A percentile compares a stretch with the other conserved stretches of the same genome.
Conservation (phyloP, 2,888 invertebrate genomes). For the Nasonia oneida region DNA sequence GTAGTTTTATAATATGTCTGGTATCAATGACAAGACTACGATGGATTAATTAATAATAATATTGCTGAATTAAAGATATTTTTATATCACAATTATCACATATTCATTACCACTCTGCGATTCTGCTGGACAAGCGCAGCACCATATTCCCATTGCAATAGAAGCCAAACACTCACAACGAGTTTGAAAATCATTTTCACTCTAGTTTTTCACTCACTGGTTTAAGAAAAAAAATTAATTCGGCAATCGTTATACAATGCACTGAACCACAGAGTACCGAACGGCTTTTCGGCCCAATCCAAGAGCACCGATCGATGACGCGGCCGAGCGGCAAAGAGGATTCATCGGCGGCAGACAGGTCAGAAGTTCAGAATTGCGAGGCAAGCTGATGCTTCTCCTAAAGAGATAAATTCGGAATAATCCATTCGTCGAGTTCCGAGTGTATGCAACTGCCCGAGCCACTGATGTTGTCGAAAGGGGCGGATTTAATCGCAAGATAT, state of each 20-base stretch:
- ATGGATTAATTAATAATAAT: too few species aligned
- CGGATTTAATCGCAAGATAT: slow-evolving; percentile 32
- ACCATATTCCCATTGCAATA: slow-evolving; percentile 32
- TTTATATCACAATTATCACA: neutral
- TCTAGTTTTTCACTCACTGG: neutral
- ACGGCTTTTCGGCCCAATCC: slow-evolving; percentile 46
- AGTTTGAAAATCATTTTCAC: slow-evolving; percentile 44
- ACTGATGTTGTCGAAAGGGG: slow-evolving; percentile 44
- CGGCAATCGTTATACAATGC: slow-evolving; percentile 43
- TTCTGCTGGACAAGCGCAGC: neutral
- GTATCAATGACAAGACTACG: slow-evolving; percentile 21
- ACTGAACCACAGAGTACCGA: slow-evolving; percentile 46
- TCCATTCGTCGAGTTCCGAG: slow-evolving; percentile 46
- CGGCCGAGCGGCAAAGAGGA: slow-evolving; percentile 68
- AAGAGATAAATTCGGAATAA: slow-evolving; percentile 69
- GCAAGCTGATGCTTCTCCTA: slow-evolving; percentile 68
- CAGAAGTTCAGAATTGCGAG: slow-evolving; percentile 73
- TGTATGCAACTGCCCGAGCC: slow-evolving; percentile 31
- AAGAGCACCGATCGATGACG: slow-evolving; percentile 61
- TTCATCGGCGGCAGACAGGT: slow-evolving; percentile 67
- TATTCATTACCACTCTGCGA: slow-evolving; percentile 43
- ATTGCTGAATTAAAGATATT: neutral
- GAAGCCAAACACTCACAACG: slow-evolving; percentile 13
- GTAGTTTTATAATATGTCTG: slow-evolving; percentile 13
- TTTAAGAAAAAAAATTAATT: neutral